These are phyloP conservation scores for Arenaria interpres DNA, from an alignment of 2,113 vertebrate species.

Conservation along the genomic window DNA sequence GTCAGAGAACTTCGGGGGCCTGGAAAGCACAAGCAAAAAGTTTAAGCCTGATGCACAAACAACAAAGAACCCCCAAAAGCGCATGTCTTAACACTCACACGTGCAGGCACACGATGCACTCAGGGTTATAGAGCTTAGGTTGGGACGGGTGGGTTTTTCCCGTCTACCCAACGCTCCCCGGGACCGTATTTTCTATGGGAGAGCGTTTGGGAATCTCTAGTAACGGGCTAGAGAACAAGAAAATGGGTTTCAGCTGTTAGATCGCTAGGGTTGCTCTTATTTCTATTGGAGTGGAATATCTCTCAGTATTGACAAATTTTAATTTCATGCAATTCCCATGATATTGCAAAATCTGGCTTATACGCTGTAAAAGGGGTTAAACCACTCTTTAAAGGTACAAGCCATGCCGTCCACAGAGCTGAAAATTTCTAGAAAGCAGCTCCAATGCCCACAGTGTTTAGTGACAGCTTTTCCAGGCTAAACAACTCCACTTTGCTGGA, in stretches of 20 bases:
- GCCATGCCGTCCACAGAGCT: too few relatives aligned
- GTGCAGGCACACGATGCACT: accelerated
- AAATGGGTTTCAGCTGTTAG: not conserved
- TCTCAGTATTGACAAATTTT: not conserved
- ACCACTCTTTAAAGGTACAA: too few relatives aligned
- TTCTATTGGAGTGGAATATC: not conserved
- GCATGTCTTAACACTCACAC: not conserved
- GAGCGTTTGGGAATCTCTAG: accelerated
- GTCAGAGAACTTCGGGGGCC: not conserved
- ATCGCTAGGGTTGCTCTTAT: not conserved
- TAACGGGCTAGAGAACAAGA: not conserved
- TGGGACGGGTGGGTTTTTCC: not conserved
- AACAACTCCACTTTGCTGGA: too few relatives aligned
- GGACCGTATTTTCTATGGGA: not conserved
- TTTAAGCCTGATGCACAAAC: not conserved
- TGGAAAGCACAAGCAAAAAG: not conserved
- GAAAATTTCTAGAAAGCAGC: too few relatives aligned
- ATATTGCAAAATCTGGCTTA: too few relatives aligned
- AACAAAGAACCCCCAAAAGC: not conserved
- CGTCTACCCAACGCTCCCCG: not conserved
- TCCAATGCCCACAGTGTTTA: too few relatives aligned
- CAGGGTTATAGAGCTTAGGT: not conserved
- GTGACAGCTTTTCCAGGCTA: too few relatives aligned
- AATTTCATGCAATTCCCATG: not conserved
- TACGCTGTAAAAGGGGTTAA: too few relatives aligned